phyloP scores from a whole-genome alignment of 2,797 vertebrate species.

The Tokudaia tokunoshimensis region DNA sequence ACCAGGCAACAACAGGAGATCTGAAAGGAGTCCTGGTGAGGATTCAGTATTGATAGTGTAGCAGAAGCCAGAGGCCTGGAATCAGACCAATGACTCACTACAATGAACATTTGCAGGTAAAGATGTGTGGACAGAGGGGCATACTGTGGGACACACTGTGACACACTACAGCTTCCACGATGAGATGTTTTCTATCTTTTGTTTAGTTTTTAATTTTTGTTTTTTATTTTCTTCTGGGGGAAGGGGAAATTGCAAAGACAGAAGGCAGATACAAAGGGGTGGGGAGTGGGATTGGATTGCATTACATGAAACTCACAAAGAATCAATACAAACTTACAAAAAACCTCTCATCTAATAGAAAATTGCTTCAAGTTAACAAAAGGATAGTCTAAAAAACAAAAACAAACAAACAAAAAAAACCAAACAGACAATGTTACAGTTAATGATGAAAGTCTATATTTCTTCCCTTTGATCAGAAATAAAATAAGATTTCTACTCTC shows the following conservation, averaged over 20 bases:
- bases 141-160: not conserved
- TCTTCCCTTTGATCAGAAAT: not conserved
- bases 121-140: not conserved
- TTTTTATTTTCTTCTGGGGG: not conserved
- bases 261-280: not conserved
- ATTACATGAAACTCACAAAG: not conserved
- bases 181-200: not conserved
- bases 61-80: not conserved
- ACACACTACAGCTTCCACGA: not conserved
- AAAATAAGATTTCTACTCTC: not conserved
- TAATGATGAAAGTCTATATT: not conserved
- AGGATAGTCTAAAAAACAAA: not conserved
- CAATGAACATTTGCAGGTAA: not conserved
- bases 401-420: not conserved
- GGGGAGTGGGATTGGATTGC: not conserved
- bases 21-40: not conserved
- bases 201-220: not conserved
- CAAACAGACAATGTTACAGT: not conserved
- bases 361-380: not conserved
- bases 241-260: not conserved
- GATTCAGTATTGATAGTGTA: not conserved
- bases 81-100: not conserved
- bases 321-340: not conserved
- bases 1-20: not conserved
- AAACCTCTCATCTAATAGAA: not conserved